Evolutionary conservation across 2,888 invertebrate species (phyloP).

Genomic region (Acrobasis suavella): DNA sequence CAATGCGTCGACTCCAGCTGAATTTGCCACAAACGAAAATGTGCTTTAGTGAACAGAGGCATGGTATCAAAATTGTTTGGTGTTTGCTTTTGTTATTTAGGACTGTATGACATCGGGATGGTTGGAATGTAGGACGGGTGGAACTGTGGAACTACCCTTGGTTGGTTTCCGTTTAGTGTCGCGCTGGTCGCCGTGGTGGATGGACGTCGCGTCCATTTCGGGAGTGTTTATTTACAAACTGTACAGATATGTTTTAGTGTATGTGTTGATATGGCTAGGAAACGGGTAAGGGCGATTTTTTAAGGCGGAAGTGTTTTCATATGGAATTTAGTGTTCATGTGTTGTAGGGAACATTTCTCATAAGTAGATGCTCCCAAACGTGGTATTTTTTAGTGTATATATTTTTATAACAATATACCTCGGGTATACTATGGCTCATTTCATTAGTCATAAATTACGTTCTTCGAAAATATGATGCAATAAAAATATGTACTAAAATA

Average conservation of each 20-base stretch:
- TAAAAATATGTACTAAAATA: too few species aligned
- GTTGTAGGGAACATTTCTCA: neutral
- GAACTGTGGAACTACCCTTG: constrained; percentile 49
- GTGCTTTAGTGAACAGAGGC: constrained; percentile 29
- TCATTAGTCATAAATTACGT: too few species aligned
- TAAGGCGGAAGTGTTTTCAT: constrained; percentile 4
- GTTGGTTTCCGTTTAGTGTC: constrained; percentile 54
- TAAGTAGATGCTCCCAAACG: neutral
- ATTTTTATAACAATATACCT: too few species aligned
- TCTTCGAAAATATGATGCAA: too few species aligned
- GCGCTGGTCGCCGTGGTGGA: constrained; percentile 44
- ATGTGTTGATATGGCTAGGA: constrained; percentile 67
- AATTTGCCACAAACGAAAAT: constrained; percentile 31
- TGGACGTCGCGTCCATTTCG: constrained; percentile 42
- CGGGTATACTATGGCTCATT: too few species aligned
- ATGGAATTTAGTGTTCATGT: neutral
- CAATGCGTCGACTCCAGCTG: constrained; percentile 35
- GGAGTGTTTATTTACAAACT: constrained; percentile 30
- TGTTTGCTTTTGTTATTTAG: constrained; percentile 37
- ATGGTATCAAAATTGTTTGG: constrained; percentile 38
- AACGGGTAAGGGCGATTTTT: constrained; percentile 63
- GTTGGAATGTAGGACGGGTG: constrained; percentile 59
- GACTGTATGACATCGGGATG: constrained; percentile 43
- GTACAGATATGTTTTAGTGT: constrained; percentile 42
- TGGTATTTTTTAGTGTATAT: too few species aligned